phyloP scores from a whole-genome alignment of 1,140 invertebrate genomes.

The Penaeus vannamei region DNA sequence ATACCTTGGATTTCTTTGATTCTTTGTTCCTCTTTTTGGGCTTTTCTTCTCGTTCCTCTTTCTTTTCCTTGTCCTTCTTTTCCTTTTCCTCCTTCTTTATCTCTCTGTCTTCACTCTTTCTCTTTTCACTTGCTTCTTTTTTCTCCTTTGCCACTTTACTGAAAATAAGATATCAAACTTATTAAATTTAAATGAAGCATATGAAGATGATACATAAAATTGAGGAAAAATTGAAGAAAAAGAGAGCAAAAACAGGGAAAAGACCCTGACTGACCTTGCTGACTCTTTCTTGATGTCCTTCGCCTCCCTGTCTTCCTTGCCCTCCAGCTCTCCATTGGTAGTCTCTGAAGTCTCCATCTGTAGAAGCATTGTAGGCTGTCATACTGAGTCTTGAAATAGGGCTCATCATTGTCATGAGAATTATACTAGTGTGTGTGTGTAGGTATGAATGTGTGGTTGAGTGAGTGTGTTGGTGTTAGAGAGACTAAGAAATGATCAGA shows the following conservation, averaged over 20 bases:
- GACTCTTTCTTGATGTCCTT: slow-evolving; percentile 10
- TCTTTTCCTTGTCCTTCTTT: slow-evolving; percentile 47
- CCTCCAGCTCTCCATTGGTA: slow-evolving; percentile 57
- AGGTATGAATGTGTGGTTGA: too few species aligned
- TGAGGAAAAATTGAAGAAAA: too few species aligned
- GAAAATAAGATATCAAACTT: slow-evolving; percentile 50
- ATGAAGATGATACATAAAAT: neutral
- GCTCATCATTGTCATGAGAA: too few species aligned
- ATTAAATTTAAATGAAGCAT: neutral
- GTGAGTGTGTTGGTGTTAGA: too few species aligned
- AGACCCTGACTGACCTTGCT: neutral
- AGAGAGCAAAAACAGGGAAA: neutral
- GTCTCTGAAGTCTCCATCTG: slow-evolving; percentile 39
- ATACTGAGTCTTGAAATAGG: too few species aligned
- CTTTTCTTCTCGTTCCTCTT: slow-evolving; percentile 69
- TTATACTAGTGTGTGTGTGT: too few species aligned
- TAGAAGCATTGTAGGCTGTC: neutral
- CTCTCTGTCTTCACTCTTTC: slow-evolving; percentile 70
- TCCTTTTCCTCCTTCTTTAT: slow-evolving; percentile 72
- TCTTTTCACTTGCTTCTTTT: slow-evolving; percentile 30
- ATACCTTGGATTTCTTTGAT: slow-evolving; percentile 68
- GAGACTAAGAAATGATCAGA: neutral
- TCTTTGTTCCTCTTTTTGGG: slow-evolving; percentile 62
- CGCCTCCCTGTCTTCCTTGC: slow-evolving; percentile 34
- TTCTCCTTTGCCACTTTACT: slow-evolving; percentile 61